Conservation (phyloP, 1,140 invertebrate species). For the Apis laboriosa region DNA sequence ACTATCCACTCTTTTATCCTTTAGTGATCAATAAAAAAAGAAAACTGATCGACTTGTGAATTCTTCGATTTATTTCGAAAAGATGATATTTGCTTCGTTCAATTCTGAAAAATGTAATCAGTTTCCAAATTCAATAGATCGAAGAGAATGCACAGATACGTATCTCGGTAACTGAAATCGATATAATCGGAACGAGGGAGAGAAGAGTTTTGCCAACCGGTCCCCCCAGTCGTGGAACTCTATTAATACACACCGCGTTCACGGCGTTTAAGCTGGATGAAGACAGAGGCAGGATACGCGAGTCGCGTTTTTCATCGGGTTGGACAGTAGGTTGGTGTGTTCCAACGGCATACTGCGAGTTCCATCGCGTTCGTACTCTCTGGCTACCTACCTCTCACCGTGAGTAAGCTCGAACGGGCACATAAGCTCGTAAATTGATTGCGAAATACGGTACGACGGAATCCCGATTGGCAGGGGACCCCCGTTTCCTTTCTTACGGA, state of each 20-base stretch:
- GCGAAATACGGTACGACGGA: not conserved
- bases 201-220: not conserved
- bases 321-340: constrained; percentile 21
- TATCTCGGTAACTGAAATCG: constrained; percentile 40
- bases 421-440: constrained; percentile 28
- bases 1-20: too few relatives aligned
- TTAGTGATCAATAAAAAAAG: too few relatives aligned
- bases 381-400: not conserved
- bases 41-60: too few relatives aligned
- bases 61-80: too few relatives aligned
- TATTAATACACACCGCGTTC: constrained; percentile 30
- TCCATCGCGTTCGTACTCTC: constrained; percentile 5
- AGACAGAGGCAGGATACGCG: constrained; percentile 20
- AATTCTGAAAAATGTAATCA: too few relatives aligned
- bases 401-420: constrained; percentile 1
- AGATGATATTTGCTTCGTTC: too few relatives aligned
- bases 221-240: not conserved
- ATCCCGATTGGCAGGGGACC: constrained; percentile 5
- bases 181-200: constrained; percentile 30
- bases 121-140: too few relatives aligned
- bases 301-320: constrained; percentile 17
- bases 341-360: constrained; percentile 15
- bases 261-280: not conserved
- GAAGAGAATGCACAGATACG: not conserved
- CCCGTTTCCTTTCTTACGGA: not conserved